Base-by-base conservation (phyloP, 2,113 vertebrate species). In the Gallinago jamesoni region DNA sequence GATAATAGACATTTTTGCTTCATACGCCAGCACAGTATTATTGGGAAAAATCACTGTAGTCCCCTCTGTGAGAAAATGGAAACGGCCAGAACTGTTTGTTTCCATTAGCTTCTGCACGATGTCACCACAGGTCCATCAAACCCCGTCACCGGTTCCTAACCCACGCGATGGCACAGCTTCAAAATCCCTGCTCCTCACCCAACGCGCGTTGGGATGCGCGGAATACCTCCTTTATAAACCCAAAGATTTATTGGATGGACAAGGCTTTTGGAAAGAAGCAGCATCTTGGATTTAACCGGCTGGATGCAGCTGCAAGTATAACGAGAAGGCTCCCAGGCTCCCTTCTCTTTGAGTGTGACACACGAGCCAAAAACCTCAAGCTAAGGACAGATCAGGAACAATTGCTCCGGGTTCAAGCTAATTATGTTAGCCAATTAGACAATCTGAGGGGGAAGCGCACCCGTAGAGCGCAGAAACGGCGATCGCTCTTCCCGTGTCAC, bases 121-220 rank as follows among this genome's bases (percentile, higher is more conserved):
- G 62, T 28, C 63, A 66, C 14, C 4, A 0, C 4, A 63, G 73
- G 39, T 50, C 78, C 84, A 64, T 77, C 73, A 88, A 67, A 76
- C 18, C 50, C n/a, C 47, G 30, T 24, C 41, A 27, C 35, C 4
- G 0, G 17, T 60, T 39, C 35, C 56, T 53, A 70, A 66, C 22
- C 20, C n/a, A 27, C 31, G 39, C 0, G 0, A 16, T 1, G 0
- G 17, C 37, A 37, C 6, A 50, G 63, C 18, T 47, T 60, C 56
- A 31, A 22, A n/a, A 75, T 21, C 25, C 22, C 19, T 1, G 0
- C 47, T 77, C 43, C 23, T 67, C 7, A 1, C 19, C 6, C 25
- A 30, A 13, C 10, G 4, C 0, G 0, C 21, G 2, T 10, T 7
- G 25, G 50, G 35, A 75, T 6, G 12, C 16, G 21, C 35, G 3